phyloP scores from a whole-genome alignment of 2,113 vertebrate genomes.

The Excalfactoria chinensis region DNA sequence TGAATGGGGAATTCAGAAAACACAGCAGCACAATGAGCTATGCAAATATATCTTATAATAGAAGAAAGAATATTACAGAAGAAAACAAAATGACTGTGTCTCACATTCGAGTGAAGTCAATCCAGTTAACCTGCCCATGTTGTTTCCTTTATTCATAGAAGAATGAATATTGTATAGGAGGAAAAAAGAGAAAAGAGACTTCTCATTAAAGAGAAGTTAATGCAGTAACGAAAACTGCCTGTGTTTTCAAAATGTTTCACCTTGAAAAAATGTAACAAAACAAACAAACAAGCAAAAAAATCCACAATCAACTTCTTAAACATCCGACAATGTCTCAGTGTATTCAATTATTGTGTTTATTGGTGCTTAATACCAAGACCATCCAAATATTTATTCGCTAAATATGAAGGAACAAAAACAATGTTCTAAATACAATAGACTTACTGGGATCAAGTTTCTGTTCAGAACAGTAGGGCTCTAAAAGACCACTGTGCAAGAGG shows the following conservation, averaged over 20 bases:
- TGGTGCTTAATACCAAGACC: slow-evolving; percentile 68
- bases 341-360: slow-evolving; percentile 86
- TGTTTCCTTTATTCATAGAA: slow-evolving; percentile 64
- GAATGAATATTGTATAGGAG: slow-evolving; percentile 70
- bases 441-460: slow-evolving; percentile 80
- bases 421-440: slow-evolving; percentile 84
- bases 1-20: slow-evolving; percentile 75
- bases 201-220: slow-evolving; percentile 81
- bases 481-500: slow-evolving; percentile 67
- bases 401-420: slow-evolving; percentile 85
- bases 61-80: slow-evolving; percentile 78
- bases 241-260: slow-evolving; percentile 90
- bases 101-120: slow-evolving; percentile 73
- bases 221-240: slow-evolving; percentile 82
- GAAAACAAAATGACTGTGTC: slow-evolving; percentile 85
- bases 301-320: slow-evolving; percentile 82
- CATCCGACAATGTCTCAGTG: slow-evolving; percentile 80
- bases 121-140: slow-evolving; percentile 78
- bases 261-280: slow-evolving; percentile 66
- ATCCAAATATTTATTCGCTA: slow-evolving; percentile 93
- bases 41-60: slow-evolving; percentile 75
- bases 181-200: background rate
- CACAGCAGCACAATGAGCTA: slow-evolving; percentile 71
- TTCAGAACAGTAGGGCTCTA: slow-evolving; percentile 68
- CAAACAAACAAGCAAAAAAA: slow-evolving; percentile 40